Percentiles rank a stretch among this genome's conserved stretches.
These are phyloP conservation scores for Dysidea cf. avara DNA, from an alignment of 37 sponge, comb jelly and placozoan species.

Conservation along the genomic window DNA sequence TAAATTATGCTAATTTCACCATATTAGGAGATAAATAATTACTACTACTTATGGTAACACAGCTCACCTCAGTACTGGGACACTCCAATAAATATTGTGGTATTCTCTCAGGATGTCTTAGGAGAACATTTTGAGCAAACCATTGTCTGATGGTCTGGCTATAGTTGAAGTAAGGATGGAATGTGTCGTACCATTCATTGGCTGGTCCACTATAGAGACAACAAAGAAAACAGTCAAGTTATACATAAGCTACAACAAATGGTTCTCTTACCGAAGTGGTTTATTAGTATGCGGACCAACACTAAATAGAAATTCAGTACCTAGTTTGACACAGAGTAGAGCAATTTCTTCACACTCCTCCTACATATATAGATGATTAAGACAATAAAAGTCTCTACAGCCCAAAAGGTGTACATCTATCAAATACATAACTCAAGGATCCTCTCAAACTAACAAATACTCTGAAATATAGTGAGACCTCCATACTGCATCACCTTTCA, in stretches of 20 bases:
- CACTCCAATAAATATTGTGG: constrained; percentile 93
- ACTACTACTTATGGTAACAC: neutral
- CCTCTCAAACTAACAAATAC: too few species aligned
- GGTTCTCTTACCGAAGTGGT: constrained; percentile 73
- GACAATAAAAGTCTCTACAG: too few species aligned
- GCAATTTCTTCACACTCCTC: constrained; percentile 61
- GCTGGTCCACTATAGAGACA: constrained; percentile 63
- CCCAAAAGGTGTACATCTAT: too few species aligned
- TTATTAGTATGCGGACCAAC: constrained; percentile 90
- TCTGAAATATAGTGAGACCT: too few species aligned
- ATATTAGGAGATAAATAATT: too few species aligned
- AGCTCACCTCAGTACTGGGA: constrained; percentile 84
- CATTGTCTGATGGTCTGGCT: constrained; percentile 71
- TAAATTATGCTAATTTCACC: too few species aligned
- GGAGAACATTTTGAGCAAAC: constrained; percentile 88
- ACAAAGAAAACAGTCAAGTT: too few species aligned
- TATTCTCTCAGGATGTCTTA: constrained; percentile 71
- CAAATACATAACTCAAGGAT: too few species aligned
- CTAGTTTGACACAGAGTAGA: constrained; percentile 73
- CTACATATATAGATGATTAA: constrained; percentile 8
- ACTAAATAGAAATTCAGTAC: constrained; percentile 78
- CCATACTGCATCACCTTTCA: too few species aligned
- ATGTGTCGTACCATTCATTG: constrained; percentile 84
- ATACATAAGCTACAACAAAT: too few species aligned
- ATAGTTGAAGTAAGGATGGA: constrained; percentile 60